Percentiles rank a stretch among this genome's conserved stretches.
These are phyloP conservation scores for Halcyon malimbica DNA, from an alignment of 2,113 vertebrate species.

Conservation along the genomic window DNA sequence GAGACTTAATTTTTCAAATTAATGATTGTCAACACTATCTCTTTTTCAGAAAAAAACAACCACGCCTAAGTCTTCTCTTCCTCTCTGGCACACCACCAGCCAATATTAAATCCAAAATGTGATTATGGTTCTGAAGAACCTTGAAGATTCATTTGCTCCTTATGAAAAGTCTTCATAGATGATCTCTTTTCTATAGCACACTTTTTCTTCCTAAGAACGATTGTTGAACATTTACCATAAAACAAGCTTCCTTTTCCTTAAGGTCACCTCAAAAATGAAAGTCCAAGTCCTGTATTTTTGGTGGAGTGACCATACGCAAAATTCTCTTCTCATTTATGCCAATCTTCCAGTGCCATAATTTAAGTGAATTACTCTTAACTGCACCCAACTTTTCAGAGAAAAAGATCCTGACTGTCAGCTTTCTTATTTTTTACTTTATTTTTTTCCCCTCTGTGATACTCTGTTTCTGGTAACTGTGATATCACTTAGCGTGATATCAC, in stretches of 20 bases:
- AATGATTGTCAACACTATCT: conserved; percentile 59
- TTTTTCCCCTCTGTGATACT: not conserved
- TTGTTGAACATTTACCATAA: not conserved
- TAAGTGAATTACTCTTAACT: conserved; percentile 31
- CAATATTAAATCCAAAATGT: not conserved
- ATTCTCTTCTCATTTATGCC: not conserved
- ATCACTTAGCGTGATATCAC: not conserved
- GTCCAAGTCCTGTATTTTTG: not conserved
- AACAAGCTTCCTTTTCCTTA: not conserved
- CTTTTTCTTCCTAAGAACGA: not conserved
- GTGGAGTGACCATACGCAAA: not conserved
- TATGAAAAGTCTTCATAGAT: not conserved
- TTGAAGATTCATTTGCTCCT: not conserved
- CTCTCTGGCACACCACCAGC: not conserved
- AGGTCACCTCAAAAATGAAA: not conserved
- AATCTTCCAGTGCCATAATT: not conserved
- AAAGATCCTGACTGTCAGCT: not conserved
- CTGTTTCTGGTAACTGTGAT: not conserved
- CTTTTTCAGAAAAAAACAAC: conserved; percentile 47
- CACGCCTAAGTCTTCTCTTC: conserved; percentile 29
- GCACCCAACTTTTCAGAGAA: not conserved
- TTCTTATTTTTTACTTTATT: not conserved
- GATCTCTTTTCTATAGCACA: not conserved
- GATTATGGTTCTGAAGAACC: not conserved
- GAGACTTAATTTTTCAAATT: conserved; percentile 52